Conservation (phyloP, 2,888 invertebrate genomes). For the Dolichomitus sp. region DNA sequence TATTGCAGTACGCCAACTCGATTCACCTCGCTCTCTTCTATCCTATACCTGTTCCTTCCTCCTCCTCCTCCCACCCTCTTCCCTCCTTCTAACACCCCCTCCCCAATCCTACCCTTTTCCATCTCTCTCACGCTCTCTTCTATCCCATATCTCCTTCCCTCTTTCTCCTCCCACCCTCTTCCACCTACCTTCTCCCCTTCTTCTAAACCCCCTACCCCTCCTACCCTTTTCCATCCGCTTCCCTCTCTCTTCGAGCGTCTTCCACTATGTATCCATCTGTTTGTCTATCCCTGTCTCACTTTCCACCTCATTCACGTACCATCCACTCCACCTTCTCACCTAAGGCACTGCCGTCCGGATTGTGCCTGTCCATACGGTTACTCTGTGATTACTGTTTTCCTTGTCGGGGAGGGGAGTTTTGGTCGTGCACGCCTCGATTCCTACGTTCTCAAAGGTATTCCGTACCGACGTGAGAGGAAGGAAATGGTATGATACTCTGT, state of each 20-base stretch:
- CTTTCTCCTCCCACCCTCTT: constrained; percentile 20
- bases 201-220: background rate
- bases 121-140: constrained; percentile 42
- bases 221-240: constrained; percentile 6
- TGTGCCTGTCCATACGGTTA: constrained; percentile 70
- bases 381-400: constrained; percentile 83
- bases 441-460: constrained; percentile 74
- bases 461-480: constrained; percentile 28
- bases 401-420: constrained; percentile 72
- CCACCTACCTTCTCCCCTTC: background rate
- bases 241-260: constrained; percentile 28
- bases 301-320: constrained; percentile 9
- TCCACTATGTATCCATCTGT: constrained; percentile 34
- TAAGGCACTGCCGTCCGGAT: constrained; percentile 37
- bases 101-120: constrained; percentile 32
- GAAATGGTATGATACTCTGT: constrained; percentile 18
- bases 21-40: constrained; percentile 54
- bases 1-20: constrained; percentile 79
- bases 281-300: constrained; percentile 41
- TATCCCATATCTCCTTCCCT: constrained; percentile 24
- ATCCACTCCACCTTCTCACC: constrained; percentile 24
- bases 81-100: constrained; percentile 21
- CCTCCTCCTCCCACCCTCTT: constrained; percentile 32
- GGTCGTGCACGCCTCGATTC: constrained; percentile 55
- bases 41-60: constrained; percentile 36